These are phyloP conservation scores for Chaenocephalus aceratus DNA, from an alignment of 2,113 vertebrate genomes.

Conservation along the genomic window DNA sequence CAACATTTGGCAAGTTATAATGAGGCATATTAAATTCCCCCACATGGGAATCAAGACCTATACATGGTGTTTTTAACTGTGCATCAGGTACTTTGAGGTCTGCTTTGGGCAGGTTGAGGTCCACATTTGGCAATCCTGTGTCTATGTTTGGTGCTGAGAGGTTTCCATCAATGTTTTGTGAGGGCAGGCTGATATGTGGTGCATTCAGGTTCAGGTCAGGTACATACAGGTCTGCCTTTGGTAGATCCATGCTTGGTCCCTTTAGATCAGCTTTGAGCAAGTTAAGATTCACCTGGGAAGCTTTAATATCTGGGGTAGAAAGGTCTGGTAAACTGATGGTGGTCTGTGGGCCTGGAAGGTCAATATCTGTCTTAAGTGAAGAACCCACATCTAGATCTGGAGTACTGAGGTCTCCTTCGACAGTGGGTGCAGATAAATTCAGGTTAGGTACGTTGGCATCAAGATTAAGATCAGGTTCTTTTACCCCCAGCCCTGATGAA, in stretches of 20 bases:
- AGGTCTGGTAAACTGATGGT: conserved; percentile 48
- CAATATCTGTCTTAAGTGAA: neutral
- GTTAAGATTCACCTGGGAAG: conserved; percentile 42
- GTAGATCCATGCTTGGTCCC: conserved; percentile 49
- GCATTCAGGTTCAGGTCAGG: conserved; percentile 31
- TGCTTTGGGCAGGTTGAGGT: conserved; percentile 43
- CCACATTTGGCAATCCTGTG: conserved; percentile 40
- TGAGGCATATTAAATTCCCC: conserved; percentile 67
- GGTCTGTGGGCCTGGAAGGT: conserved; percentile 33
- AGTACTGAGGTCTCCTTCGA: neutral
- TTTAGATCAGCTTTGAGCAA: conserved; percentile 60
- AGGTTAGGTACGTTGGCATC: conserved; percentile 29
- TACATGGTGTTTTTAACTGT: conserved; percentile 59
- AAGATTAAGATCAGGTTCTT: conserved; percentile 53
- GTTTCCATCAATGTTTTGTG: conserved; percentile 40
- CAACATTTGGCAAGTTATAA: conserved; percentile 70
- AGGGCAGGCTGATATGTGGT: conserved; percentile 39
- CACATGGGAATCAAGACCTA: conserved; percentile 44
- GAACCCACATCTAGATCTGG: conserved; percentile 9
- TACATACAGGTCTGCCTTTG: conserved; percentile 37
- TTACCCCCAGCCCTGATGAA: conserved; percentile 47
- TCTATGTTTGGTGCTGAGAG: conserved; percentile 38
- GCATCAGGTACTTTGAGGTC: conserved; percentile 46
- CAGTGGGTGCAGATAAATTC: conserved; percentile 5
- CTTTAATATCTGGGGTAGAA: conserved; percentile 25